A percentile compares a stretch with the other conserved stretches of the same genome.
Evolutionary conservation across 2,797 vertebrate species (phyloP).

Genomic region (Columba guinea): DNA sequence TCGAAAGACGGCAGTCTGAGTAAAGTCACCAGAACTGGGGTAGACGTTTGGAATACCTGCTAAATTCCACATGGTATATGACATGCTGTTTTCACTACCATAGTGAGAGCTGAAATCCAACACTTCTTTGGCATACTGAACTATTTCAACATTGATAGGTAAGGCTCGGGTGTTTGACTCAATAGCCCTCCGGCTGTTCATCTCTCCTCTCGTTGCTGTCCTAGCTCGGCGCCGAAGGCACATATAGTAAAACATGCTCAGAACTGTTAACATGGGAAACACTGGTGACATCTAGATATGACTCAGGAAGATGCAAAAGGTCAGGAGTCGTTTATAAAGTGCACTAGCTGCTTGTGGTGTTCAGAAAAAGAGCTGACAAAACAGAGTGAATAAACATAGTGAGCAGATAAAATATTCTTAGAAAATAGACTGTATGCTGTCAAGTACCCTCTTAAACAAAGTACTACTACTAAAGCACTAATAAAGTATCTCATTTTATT

Average conservation of each 20-base stretch:
- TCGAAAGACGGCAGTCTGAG: slow-evolving; percentile 96
- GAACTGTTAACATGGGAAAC: slow-evolving; percentile 97
- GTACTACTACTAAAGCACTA: not conserved
- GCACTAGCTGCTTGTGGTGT: slow-evolving; percentile 67
- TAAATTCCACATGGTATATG: slow-evolving; percentile 99
- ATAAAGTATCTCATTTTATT: not conserved
- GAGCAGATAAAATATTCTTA: slow-evolving; percentile 1
- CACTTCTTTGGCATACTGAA: slow-evolving; percentile 97
- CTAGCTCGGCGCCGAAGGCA: slow-evolving; percentile 98
- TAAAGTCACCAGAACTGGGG: slow-evolving; percentile 97
- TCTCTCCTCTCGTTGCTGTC: slow-evolving; percentile 91
- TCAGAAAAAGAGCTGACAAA: slow-evolving; percentile 69
- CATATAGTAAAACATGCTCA: slow-evolving; percentile 99
- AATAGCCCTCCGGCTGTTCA: slow-evolving; percentile 90
- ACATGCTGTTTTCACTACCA: slow-evolving; percentile 98
- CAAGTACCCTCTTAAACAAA: slow-evolving; percentile 6
- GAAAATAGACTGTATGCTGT: not conserved
- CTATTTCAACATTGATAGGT: slow-evolving; percentile 89
- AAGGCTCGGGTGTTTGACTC: slow-evolving; percentile 89
- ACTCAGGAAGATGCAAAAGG: slow-evolving; percentile 65
- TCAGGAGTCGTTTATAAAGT: slow-evolving; percentile 67
- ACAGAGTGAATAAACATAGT: slow-evolving; percentile 65
- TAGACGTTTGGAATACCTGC: slow-evolving; percentile 95
- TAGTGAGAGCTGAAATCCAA: slow-evolving; percentile 99
- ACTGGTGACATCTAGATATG: slow-evolving; percentile 77